These are phyloP conservation scores for Acrossocheilus wenchowensis DNA, from an alignment of 2,797 vertebrate genomes.

Conservation along the genomic window DNA sequence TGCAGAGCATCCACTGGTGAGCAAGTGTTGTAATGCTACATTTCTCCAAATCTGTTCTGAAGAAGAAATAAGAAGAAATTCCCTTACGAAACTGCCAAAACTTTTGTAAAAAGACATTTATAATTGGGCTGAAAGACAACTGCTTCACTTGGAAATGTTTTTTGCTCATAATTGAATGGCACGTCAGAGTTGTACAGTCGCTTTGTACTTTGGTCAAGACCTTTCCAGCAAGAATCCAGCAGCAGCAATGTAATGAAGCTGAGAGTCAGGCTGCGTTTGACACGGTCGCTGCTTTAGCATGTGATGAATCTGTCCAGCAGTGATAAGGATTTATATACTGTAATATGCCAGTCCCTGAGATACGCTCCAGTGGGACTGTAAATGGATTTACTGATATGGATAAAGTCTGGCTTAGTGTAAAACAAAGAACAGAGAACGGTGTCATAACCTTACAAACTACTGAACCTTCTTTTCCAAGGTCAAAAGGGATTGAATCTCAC, in stretches of 20 bases:
- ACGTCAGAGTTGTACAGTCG: not conserved
- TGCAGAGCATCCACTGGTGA: not conserved
- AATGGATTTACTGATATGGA: conserved; percentile 16
- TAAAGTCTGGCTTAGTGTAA: not conserved
- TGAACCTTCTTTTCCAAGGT: conserved; percentile 2
- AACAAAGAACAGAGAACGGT: not conserved
- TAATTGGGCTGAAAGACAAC: not conserved
- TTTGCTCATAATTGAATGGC: not conserved
- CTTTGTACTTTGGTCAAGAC: not conserved
- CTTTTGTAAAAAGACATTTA: not conserved
- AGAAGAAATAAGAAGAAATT: not conserved
- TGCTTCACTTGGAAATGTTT: not conserved
- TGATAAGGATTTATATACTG: conserved; percentile 48
- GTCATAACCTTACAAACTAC: not conserved
- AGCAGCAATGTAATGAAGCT: conserved; percentile 10
- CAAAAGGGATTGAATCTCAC: not conserved
- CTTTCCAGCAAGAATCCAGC: not conserved
- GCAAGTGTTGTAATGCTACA: not conserved
- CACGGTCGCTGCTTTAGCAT: conserved; percentile 33
- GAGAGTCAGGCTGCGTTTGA: not conserved
- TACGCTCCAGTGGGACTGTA: conserved; percentile 16
- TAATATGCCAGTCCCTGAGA: conserved; percentile 14
- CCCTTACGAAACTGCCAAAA: not conserved
- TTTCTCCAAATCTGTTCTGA: not conserved
- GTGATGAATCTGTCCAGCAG: conserved; percentile 39